phyloP scores from a whole-genome alignment of 30 jellyfish, hydroid and myxozoan species.

The Aurelia sp. region DNA sequence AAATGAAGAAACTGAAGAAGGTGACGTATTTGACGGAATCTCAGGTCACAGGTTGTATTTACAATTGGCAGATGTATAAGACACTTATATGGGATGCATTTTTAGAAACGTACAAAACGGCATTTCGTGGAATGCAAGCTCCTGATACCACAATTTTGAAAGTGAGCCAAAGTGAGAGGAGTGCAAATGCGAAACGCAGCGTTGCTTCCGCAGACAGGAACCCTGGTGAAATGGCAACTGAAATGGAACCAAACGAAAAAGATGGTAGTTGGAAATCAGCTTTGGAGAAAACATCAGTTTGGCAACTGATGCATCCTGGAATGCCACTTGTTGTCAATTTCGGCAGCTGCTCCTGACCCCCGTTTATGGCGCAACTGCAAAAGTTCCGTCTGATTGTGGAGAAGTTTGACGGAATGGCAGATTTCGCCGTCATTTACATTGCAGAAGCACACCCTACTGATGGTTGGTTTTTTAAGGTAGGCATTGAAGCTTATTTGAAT shows the following conservation, averaged over 20 bases:
- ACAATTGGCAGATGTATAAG: conserved; percentile 48
- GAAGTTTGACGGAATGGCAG: conserved; percentile 61
- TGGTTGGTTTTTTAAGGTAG: conserved; percentile 78
- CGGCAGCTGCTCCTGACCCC: conserved; percentile 91
- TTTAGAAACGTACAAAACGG: conserved; percentile 33
- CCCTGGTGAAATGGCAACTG: background rate
- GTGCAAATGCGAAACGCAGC: no score
- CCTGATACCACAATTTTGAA: conserved; percentile 33
- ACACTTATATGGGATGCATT: background rate
- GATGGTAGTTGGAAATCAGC: background rate
- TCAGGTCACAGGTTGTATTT: conserved; percentile 46
- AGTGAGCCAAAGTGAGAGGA: background rate
- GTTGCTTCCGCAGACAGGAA: background rate
- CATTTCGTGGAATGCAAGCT: conserved; percentile 11
- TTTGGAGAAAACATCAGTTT: background rate
- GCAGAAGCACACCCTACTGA: conserved; percentile 82
- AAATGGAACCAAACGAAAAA: background rate
- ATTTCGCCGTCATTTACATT: conserved; percentile 68
- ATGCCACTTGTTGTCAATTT: conserved; percentile 77
- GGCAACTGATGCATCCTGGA: conserved; percentile 50
- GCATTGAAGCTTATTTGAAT: no score
- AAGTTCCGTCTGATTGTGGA: conserved; percentile 47
- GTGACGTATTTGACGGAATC: background rate
- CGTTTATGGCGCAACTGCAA: conserved; percentile 78
- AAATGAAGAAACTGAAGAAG: background rate